Evolutionary conservation across 2,888 invertebrate species (phyloP).

Genomic region (Crocallis elinguaria): DNA sequence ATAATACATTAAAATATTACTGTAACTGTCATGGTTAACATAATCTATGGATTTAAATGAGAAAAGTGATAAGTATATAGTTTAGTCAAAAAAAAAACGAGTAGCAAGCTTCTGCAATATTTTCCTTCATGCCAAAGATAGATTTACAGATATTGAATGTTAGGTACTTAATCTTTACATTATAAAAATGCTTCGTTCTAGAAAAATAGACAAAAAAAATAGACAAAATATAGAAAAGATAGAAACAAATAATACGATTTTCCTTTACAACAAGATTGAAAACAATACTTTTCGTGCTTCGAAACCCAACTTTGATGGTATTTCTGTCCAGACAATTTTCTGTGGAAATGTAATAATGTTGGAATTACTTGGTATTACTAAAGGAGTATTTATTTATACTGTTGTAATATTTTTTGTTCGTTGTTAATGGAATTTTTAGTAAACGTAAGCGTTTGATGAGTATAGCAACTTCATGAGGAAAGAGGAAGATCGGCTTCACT

Average conservation of each 20-base stretch:
- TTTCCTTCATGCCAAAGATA: too few species aligned
- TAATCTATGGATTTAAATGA: too few species aligned
- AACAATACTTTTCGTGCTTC: constrained; percentile 4
- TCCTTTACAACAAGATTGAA: not conserved
- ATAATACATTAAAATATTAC: too few species aligned
- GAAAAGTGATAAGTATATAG: too few species aligned
- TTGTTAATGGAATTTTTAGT: constrained; percentile 1
- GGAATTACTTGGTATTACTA: too few species aligned
- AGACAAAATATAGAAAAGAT: not conserved
- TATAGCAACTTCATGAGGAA: too few species aligned
- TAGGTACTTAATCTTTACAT: not conserved
- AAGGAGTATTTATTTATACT: not conserved
- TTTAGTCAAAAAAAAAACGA: too few species aligned
- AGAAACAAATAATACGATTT: not conserved
- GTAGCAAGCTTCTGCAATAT: too few species aligned
- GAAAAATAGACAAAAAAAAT: not conserved
- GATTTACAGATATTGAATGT: too few species aligned
- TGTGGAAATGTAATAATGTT: not conserved
- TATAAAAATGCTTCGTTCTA: not conserved
- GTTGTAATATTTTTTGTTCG: not conserved
- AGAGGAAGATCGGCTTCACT: too few species aligned
- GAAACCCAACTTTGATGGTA: not conserved
- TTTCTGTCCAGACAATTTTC: constrained; percentile 4
- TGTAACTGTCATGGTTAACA: too few species aligned
- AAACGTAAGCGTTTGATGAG: too few species aligned